Base-by-base conservation (phyloP, 2,888 invertebrate species). In the Syrphus vitripennis region DNA sequence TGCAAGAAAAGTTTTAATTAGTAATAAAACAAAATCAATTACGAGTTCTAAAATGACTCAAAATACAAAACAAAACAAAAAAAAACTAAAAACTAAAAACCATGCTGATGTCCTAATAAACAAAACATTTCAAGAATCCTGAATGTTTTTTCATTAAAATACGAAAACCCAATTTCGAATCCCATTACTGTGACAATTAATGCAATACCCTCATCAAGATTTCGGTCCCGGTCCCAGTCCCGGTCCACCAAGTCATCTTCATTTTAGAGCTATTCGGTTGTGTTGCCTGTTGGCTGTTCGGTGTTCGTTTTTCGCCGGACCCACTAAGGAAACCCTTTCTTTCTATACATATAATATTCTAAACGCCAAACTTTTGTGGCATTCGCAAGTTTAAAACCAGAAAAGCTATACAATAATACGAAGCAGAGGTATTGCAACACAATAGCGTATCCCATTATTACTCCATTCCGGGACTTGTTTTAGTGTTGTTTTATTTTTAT, bases 11-110 rank as follows among this genome's bases (percentile, higher is more conserved):
- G 67, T 86, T 86, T 86, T 86, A 86, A 86, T 81, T 82, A 72
- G 77, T 86, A 86, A 86, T 86, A 86, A 81, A 86, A 86, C 74
- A 82, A 86, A 82, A 82, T 84, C 86, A 86, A 86, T 82, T 86
- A 82, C 74, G 16, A 53, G 31, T n/a, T 57, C 67, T 45, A 19
- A 76, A 81, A 76, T 48, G 70, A 48, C 70, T 50, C 9, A 34
- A 55, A 16, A 57, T n/a, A 9, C 2, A 55, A 24, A 55, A 26
- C 6, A 4, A 37, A 63, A 45, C 4, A 29, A 19, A 4, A 42
- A 42, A 26, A 9, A n/a, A 26, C 26, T 61, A 45, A 59, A 16
- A 12, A 48, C 19, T n/a, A 29, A n/a, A 24, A 26, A 3, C 6
- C 10, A 12, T 5, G 48, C 48, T 50, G 57, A 24, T 26, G 40